Conservation (phyloP, 2,113 vertebrate genomes). For the Zootoca vivipara region DNA sequence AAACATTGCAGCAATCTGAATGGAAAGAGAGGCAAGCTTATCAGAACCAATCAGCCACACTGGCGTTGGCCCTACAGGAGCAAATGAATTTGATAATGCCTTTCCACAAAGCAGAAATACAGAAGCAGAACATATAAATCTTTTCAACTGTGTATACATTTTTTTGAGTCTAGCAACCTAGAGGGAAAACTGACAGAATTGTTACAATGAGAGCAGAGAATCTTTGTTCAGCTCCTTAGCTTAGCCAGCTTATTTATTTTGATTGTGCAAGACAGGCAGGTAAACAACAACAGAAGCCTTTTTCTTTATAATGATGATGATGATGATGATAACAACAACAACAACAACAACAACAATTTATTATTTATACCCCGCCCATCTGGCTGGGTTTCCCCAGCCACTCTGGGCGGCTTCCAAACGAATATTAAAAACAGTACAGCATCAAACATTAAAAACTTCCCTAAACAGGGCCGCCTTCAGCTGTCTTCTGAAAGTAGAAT, state of each 20-base stretch:
- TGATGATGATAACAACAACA: too few relatives aligned
- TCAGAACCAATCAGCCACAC: constrained; percentile 54
- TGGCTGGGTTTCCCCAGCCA: too few relatives aligned
- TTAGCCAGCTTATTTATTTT: background rate
- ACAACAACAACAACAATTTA: too few relatives aligned
- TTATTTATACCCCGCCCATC: too few relatives aligned
- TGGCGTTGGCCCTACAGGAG: constrained; percentile 36
- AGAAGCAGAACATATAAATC: constrained; percentile 63
- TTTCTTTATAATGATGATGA: too few relatives aligned
- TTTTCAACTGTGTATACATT: constrained; percentile 59
- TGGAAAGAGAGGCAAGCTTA: constrained; percentile 34
- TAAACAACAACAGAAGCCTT: constrained; percentile 2
- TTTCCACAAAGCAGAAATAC: constrained; percentile 64
- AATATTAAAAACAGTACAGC: too few relatives aligned
- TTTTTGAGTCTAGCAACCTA: constrained; percentile 59
- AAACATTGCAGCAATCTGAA: constrained; percentile 35
- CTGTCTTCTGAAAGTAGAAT: too few relatives aligned
- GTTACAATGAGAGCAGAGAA: constrained; percentile 61
- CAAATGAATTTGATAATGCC: constrained; percentile 14
- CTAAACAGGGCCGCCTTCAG: too few relatives aligned
- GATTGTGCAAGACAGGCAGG: background rate
- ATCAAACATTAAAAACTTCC: too few relatives aligned
- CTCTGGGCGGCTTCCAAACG: too few relatives aligned
- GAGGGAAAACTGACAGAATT: constrained; percentile 56
- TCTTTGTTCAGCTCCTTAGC: constrained; percentile 59